A percentile compares a stretch with the other conserved stretches of the same genome.
phyloP scores from a whole-genome alignment of 2,113 vertebrate species.

The Apaloderma vittatum region DNA sequence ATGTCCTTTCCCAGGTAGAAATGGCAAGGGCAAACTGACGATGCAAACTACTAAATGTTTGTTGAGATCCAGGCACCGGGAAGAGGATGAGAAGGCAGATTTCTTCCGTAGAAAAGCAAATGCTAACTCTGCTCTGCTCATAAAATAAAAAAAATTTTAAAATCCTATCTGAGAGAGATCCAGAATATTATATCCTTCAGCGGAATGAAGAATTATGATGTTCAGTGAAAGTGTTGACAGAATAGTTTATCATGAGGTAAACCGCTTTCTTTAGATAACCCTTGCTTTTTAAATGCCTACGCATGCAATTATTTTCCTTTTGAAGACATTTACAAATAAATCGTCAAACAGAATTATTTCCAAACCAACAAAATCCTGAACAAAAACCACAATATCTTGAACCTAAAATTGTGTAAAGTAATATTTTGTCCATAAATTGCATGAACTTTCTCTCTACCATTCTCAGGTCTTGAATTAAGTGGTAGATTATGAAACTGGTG shows the following conservation, averaged over 20 bases:
- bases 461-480: not conserved
- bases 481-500: not conserved
- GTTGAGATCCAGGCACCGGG: not conserved
- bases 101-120: not conserved
- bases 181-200: slow-evolving; percentile 15
- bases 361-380: not conserved
- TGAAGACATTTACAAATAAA: slow-evolving; percentile 20
- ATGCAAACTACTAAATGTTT: not conserved
- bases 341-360: not conserved
- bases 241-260: slow-evolving; percentile 26
- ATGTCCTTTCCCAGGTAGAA: not conserved
- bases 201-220: slow-evolving; percentile 16
- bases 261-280: not conserved
- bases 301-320: not conserved
- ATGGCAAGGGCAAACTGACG: not conserved
- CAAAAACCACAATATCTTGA: not conserved
- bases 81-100: not conserved
- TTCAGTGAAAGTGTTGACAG: slow-evolving; percentile 45
- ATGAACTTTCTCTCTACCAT: not conserved
- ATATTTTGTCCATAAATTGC: not conserved
- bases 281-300: not conserved
- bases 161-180: not conserved
- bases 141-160: not conserved
- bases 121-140: not conserved
- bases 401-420: not conserved